Evolutionary conservation across 1,140 invertebrate genomes (phyloP).

Genomic region (Wiebesia pumilae): DNA sequence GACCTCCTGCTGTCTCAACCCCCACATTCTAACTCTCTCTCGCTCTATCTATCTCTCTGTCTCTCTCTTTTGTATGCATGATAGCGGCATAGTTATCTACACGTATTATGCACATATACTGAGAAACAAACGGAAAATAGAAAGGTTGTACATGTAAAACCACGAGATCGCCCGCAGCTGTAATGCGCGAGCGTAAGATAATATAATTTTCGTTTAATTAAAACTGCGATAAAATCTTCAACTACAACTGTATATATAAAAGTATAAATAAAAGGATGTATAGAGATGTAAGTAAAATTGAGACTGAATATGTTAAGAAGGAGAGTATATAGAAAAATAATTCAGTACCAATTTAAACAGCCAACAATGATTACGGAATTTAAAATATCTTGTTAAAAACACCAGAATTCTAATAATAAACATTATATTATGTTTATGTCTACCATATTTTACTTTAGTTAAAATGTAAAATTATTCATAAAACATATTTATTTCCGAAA

Average conservation of each 20-base stretch:
- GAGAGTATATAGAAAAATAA: neutral
- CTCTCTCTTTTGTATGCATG: too few relatives aligned
- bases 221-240: slow-evolving; percentile 3
- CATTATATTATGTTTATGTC: too few relatives aligned
- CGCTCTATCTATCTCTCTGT: too few relatives aligned
- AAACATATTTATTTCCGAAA: too few relatives aligned
- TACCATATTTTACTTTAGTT: too few relatives aligned
- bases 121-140: neutral
- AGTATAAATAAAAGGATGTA: neutral
- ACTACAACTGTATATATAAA: neutral
- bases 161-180: neutral
- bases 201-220: slow-evolving; percentile 42
- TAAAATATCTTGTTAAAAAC: too few relatives aligned
- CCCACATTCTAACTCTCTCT: neutral
- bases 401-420: too few relatives aligned
- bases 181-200: neutral
- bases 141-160: neutral
- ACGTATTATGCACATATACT: too few relatives aligned
- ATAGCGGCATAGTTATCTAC: neutral
- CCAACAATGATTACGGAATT: too few relatives aligned
- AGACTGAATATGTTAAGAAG: too few relatives aligned
- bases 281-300: neutral
- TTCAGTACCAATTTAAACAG: neutral
- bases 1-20: neutral
- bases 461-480: too few relatives aligned